Percentiles rank a stretch among this genome's conserved stretches.
Evolutionary conservation across 2,888 invertebrate species (phyloP).

Genomic region (Busseola fusca): DNA sequence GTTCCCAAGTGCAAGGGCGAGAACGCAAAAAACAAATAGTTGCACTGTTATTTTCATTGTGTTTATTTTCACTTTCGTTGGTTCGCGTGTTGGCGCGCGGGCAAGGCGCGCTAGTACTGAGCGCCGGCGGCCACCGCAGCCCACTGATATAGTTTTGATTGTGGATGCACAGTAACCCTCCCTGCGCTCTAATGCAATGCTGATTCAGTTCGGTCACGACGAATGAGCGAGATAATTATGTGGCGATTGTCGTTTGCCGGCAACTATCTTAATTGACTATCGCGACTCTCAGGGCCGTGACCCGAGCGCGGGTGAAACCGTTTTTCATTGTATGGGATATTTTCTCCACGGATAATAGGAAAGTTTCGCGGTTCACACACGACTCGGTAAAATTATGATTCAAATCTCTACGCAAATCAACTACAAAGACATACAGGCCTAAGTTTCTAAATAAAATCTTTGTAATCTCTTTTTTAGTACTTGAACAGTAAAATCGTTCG

Average conservation of each 20-base stretch:
- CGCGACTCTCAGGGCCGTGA: slow-evolving; percentile 85
- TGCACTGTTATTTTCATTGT: slow-evolving; percentile 84
- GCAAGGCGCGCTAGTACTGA: slow-evolving; percentile 83
- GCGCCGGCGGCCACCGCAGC: slow-evolving; percentile 73
- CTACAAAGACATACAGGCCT: slow-evolving; percentile 47
- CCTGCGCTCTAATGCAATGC: slow-evolving; percentile 86
- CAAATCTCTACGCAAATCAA: slow-evolving; percentile 62
- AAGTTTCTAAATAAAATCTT: slow-evolving; percentile 46
- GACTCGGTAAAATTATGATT: slow-evolving; percentile 61
- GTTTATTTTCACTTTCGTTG: slow-evolving; percentile 82
- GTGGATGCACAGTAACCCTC: slow-evolving; percentile 85
- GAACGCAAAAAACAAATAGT: slow-evolving; percentile 74
- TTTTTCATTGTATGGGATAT: slow-evolving; percentile 83
- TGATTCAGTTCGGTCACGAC: slow-evolving; percentile 86
- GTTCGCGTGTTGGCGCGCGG: slow-evolving; percentile 79
- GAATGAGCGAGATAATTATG: slow-evolving; percentile 86
- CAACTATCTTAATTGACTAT: slow-evolving; percentile 86
- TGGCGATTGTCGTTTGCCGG: slow-evolving; percentile 83
- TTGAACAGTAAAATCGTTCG: slow-evolving; percentile 29
- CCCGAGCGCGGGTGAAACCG: slow-evolving; percentile 84
- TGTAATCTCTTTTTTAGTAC: slow-evolving; percentile 38
- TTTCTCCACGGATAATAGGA: slow-evolving; percentile 81
- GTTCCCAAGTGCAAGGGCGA: slow-evolving; percentile 73
- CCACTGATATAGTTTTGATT: slow-evolving; percentile 87
- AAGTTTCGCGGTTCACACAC: slow-evolving; percentile 72